Evolutionary conservation across 2,888 invertebrate species (phyloP).

Genomic region (Ganaspis brasiliensis): DNA sequence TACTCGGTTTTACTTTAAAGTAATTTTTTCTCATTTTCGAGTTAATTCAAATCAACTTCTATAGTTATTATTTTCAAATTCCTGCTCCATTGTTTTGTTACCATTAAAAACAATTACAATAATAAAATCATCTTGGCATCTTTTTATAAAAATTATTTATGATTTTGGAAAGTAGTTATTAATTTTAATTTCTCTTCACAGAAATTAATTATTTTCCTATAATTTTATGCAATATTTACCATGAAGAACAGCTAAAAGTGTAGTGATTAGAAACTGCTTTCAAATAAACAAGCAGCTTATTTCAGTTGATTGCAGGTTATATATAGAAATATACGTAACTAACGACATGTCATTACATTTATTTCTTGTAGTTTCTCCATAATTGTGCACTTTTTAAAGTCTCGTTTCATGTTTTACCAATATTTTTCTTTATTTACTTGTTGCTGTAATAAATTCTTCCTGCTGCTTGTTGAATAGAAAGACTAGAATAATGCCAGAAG

Average conservation of each 20-base stretch:
- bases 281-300: conserved; percentile 2
- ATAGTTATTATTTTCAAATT: too few relatives aligned
- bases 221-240: conserved; percentile 9
- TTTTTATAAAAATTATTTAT: too few relatives aligned
- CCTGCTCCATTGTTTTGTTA: too few relatives aligned
- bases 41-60: too few relatives aligned
- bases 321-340: background rate
- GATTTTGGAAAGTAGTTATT: too few relatives aligned
- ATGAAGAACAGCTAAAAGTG: background rate
- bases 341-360: conserved; percentile 3
- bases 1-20: too few relatives aligned
- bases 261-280: conserved; percentile 18
- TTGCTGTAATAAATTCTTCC: conserved; percentile 11
- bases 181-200: too few relatives aligned
- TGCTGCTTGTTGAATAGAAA: background rate
- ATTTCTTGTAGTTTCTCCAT: conserved; percentile 1
- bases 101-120: too few relatives aligned
- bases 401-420: background rate
- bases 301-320: conserved; percentile 1
- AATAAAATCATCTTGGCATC: too few relatives aligned
- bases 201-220: conserved; percentile 12
- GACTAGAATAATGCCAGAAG: background rate
- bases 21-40: too few relatives aligned
- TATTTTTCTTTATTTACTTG: background rate
- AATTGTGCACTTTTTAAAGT: background rate